Base-by-base conservation (phyloP, 1,140 invertebrate species). In the Uloborus diversus region DNA sequence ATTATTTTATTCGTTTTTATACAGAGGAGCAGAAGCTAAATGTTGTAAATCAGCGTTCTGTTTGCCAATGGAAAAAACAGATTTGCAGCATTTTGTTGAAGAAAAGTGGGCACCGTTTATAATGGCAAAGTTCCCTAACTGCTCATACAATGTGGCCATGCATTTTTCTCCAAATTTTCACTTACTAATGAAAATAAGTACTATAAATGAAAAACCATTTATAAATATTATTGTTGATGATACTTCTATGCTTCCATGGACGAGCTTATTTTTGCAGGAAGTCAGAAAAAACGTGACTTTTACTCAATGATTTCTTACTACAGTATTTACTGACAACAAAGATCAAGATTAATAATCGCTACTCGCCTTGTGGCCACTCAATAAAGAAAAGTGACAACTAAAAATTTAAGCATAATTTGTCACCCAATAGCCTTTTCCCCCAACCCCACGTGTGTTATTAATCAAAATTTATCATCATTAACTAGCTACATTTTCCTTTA, bases 151-250 rank as follows among this genome's bases (percentile, higher is more conserved):
- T 23, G 28, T 64, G n/a, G 71, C 71, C n/a, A 64, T 75, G 11
- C 27, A 33, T 25, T 35, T 75, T 14, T 59, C 61, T 11, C 42
- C 59, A 28, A n/a, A 75, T n/a, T 51, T 51, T 35, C 71, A 75
- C 33, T 32, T 75, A 25, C 53, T 75, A 51, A 20, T 75, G 20
- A 75, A 75, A 75, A 64, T 75, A 23, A 25, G n/a, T 51, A 14
- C 30, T 47, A 59, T 75, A 3, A 75, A 75, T 64, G 28, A 64
- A 30, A 64, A 53, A 51, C 57, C 59, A 23, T 75, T 75, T 75
- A 37, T 47, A 30, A 23, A 37, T 64, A 64, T 75, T 33, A 28
- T 53, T 32, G 71, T 75, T 51, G 71, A 75, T 20, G 59, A 75
- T 23, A 35, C 9, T 33, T 7, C 23, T 5, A 75, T 51, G 23